Evolutionary conservation across 2,113 vertebrate genomes (phyloP).

Genomic region (Cyanocitta stelleri): DNA sequence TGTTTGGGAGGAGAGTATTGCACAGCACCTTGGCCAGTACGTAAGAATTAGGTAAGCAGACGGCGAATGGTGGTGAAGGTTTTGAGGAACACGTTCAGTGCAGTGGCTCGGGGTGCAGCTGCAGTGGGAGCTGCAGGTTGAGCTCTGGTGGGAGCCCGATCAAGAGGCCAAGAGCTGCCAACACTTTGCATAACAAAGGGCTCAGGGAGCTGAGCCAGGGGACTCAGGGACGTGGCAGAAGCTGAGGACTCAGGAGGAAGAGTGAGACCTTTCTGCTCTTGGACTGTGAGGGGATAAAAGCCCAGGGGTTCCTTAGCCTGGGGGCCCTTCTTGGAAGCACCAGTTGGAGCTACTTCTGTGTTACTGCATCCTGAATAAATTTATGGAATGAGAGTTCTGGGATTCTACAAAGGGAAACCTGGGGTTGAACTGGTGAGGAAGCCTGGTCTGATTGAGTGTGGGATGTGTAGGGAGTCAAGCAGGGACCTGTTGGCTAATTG

Average conservation of each 20-base stretch:
- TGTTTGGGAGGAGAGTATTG: not conserved
- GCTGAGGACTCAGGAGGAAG: not conserved
- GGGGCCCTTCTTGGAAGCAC: not conserved
- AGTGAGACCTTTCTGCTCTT: not conserved
- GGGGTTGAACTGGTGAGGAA: not conserved
- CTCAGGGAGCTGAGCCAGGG: not conserved
- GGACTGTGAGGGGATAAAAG: not conserved
- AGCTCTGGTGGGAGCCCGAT: not conserved
- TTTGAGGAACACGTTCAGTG: not conserved
- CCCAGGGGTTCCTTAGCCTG: not conserved
- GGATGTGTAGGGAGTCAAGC: not conserved
- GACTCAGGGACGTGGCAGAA: not conserved
- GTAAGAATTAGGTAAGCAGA: not conserved
- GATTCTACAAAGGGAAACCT: not conserved
- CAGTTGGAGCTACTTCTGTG: not conserved
- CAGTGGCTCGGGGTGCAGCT: not conserved
- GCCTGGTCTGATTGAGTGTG: not conserved
- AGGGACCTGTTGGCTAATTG: accelerated
- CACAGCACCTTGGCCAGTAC: accelerated
- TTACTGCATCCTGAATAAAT: not conserved
- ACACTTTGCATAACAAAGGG: too few species aligned
- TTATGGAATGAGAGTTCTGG: not conserved
- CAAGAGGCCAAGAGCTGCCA: not conserved
- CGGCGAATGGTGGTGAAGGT: not conserved
- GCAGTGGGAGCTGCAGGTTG: not conserved